Conservation (phyloP, 2,888 invertebrate species). For the Ferrisia virgata region DNA sequence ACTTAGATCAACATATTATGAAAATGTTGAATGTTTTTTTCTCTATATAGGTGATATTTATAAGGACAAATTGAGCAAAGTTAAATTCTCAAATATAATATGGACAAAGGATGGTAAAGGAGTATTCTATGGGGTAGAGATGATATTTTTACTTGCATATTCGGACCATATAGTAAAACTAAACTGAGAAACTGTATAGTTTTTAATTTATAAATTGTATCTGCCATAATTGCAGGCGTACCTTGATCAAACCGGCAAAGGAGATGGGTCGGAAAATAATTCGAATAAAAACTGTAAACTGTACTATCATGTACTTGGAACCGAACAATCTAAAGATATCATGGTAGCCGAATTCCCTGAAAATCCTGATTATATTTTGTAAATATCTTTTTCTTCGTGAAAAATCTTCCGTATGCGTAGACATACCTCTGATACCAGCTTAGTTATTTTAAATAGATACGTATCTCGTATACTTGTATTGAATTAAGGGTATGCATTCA, state of each 20-base stretch:
- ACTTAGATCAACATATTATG: too few species aligned
- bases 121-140: not conserved
- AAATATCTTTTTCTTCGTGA: constrained; percentile 54
- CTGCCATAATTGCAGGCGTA: constrained; percentile 59
- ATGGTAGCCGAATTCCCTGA: not conserved
- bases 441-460: not conserved
- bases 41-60: constrained; percentile 52
- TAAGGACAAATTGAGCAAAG: constrained; percentile 69
- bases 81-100: not conserved
- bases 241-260: constrained; percentile 75
- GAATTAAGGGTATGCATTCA: too few species aligned
- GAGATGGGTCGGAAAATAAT: constrained; percentile 57
- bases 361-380: constrained; percentile 55
- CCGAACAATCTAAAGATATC: not conserved
- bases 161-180: too few species aligned
- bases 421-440: not conserved
- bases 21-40: not conserved
- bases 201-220: too few species aligned
- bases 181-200: too few species aligned
- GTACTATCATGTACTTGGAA: constrained; percentile 68
- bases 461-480: too few species aligned
- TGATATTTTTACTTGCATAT: not conserved
- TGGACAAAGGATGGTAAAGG: not conserved
- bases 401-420: not conserved
- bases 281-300: constrained; percentile 75